These are phyloP conservation scores for Lasioglossum morio DNA, from an alignment of 2,888 invertebrate genomes.

Conservation along the genomic window DNA sequence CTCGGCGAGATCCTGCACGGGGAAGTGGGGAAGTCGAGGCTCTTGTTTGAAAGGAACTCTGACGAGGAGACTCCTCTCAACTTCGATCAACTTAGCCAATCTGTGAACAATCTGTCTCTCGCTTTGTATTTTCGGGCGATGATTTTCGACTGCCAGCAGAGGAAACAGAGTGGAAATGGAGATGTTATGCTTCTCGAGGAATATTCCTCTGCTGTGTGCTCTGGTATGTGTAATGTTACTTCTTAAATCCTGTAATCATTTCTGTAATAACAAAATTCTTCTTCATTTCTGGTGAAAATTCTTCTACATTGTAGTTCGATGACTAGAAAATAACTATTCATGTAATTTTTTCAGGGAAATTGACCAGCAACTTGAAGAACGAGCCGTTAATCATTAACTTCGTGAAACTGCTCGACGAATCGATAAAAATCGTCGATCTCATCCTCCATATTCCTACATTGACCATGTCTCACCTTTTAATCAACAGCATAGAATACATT, in stretches of 20 bases:
- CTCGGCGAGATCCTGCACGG: constrained; percentile 60
- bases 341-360: constrained; percentile 80
- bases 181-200: constrained; percentile 45
- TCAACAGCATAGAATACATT: constrained; percentile 84
- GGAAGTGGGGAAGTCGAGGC: constrained; percentile 61
- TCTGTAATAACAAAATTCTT: background rate
- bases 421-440: constrained; percentile 84
- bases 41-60: constrained; percentile 24
- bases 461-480: constrained; percentile 66
- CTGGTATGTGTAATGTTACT: constrained; percentile 34
- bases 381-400: constrained; percentile 86
- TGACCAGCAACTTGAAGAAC: constrained; percentile 85
- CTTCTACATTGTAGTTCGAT: too few relatives aligned
- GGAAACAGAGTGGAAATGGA: background rate
- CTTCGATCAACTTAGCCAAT: background rate
- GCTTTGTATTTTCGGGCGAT: constrained; percentile 37
- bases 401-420: constrained; percentile 84
- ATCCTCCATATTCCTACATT: constrained; percentile 76
- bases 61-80: constrained; percentile 19
- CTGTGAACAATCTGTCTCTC: constrained; percentile 31
- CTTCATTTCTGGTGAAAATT: background rate
- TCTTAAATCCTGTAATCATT: background rate
- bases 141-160: background rate
- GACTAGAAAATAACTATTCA: background rate
- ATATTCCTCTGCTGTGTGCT: constrained; percentile 43